These are phyloP conservation scores for Microctonus brassicae DNA, from an alignment of 2,888 invertebrate genomes.

Conservation along the genomic window DNA sequence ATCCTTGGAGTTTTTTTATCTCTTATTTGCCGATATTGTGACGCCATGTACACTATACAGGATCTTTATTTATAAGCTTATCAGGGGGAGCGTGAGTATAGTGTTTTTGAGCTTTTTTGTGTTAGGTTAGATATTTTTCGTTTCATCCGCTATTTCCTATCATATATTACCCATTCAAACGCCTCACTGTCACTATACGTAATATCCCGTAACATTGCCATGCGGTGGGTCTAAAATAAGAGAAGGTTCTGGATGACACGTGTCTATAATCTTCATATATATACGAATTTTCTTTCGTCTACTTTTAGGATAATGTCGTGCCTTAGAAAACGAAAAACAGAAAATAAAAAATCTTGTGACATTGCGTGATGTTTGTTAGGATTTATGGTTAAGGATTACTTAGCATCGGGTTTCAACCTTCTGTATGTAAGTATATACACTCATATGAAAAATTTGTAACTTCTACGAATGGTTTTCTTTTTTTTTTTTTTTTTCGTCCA, in stretches of 20 bases:
- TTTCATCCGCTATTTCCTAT: background rate
- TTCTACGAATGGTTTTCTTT: background rate
- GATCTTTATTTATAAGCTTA: slow-evolving; percentile 27
- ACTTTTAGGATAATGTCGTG: background rate
- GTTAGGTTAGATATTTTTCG: background rate
- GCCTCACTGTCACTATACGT: background rate
- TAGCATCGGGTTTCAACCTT: slow-evolving; percentile 6
- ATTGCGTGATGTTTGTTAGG: background rate
- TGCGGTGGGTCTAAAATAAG: slow-evolving; percentile 20
- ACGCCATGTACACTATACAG: background rate
- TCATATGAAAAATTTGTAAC: slow-evolving; percentile 10
- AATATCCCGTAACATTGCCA: background rate
- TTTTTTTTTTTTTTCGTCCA: background rate
- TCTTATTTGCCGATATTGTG: slow-evolving; percentile 17
- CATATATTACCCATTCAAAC: background rate
- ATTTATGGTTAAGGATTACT: slow-evolving; percentile 7
- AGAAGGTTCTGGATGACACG: slow-evolving; percentile 26
- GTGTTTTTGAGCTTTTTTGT: background rate
- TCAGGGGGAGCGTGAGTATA: background rate
- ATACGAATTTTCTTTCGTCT: background rate
- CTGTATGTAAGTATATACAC: no score
- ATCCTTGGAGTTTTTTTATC: background rate
- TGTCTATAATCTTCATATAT: slow-evolving; percentile 16
- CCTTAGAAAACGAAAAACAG: background rate
- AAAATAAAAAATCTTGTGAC: background rate